A percentile compares a stretch with the other conserved stretches of the same genome.
These are phyloP conservation scores for Percopsis omiscomaycus DNA, from an alignment of 2,797 vertebrate genomes.

Conservation along the genomic window DNA sequence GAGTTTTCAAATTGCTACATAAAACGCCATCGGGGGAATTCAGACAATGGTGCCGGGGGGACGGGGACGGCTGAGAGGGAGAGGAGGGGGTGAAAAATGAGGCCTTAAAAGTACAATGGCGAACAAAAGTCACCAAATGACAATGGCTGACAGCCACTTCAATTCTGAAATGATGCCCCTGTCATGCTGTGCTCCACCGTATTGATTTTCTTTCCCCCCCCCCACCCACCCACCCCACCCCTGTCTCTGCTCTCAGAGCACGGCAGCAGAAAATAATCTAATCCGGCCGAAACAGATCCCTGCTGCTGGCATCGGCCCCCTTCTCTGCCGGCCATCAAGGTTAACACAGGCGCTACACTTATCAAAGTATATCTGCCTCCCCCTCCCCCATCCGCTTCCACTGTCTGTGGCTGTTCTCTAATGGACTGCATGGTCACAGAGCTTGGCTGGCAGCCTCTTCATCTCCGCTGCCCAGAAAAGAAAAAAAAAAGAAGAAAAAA, in stretches of 20 bases:
- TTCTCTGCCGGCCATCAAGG: slow-evolving; percentile 89
- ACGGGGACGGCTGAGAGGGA: slow-evolving; percentile 46
- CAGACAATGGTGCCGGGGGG: slow-evolving; percentile 76
- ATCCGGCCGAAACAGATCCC: slow-evolving; percentile 86
- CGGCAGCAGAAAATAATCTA: slow-evolving; percentile 77
- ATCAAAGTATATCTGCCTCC: slow-evolving; percentile 87
- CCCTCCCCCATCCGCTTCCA: slow-evolving; percentile 65
- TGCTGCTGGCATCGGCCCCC: slow-evolving; percentile 54
- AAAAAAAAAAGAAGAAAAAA: neutral
- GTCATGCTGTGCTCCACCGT: slow-evolving; percentile 81
- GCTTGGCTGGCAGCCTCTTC: slow-evolving; percentile 72
- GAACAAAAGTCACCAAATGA: slow-evolving; percentile 96
- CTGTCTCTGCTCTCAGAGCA: slow-evolving; percentile 52
- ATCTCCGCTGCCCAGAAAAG: slow-evolving; percentile 54
- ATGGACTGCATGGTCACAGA: slow-evolving; percentile 83
- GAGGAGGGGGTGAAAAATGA: slow-evolving; percentile 85
- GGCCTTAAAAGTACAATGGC: slow-evolving; percentile 91
- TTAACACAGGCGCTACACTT: slow-evolving; percentile 94
- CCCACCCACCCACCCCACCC: slow-evolving; percentile 48
- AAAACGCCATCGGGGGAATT: slow-evolving; percentile 85
- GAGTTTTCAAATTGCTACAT: slow-evolving; percentile 82
- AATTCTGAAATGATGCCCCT: slow-evolving; percentile 93
- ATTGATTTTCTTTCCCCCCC: slow-evolving; percentile 89
- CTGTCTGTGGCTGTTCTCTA: slow-evolving; percentile 78
- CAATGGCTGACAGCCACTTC: slow-evolving; percentile 93